Percentiles rank a stretch among this genome's conserved stretches.
phyloP scores from a whole-genome alignment of 2,797 vertebrate species.

The Lepilemur ruficaudatus region DNA sequence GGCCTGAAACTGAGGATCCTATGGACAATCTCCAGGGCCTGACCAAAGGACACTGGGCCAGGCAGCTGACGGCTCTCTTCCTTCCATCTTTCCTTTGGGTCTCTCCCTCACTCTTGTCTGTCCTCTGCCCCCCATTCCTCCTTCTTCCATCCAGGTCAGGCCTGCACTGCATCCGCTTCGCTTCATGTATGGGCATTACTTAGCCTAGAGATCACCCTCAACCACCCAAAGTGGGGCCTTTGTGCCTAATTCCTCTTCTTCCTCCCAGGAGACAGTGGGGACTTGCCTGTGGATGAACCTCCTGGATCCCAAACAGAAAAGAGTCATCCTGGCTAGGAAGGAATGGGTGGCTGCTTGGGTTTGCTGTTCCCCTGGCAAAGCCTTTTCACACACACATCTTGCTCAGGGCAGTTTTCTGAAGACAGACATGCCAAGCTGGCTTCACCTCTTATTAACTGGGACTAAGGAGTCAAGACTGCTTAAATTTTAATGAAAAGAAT shows the following conservation, averaged over 20 bases:
- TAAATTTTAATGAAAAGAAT: slow-evolving; percentile 56
- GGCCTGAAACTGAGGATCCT: neutral
- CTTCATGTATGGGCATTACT: neutral
- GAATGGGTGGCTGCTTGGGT: neutral
- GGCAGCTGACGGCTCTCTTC: neutral
- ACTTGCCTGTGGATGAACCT: neutral
- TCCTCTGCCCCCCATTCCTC: neutral
- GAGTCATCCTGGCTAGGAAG: neutral
- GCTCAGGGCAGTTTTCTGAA: neutral
- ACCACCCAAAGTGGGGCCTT: neutral
- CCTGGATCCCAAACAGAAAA: neutral
- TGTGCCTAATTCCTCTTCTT: neutral
- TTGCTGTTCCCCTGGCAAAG: neutral
- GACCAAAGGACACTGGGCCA: neutral
- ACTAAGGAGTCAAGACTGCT: neutral
- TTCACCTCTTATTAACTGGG: slow-evolving; percentile 19
- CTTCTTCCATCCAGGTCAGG: too few species aligned
- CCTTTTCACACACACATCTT: neutral
- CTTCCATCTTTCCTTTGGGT: neutral
- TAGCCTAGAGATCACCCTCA: neutral
- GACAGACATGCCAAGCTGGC: neutral
- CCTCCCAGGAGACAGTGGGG: neutral
- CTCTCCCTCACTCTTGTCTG: neutral
- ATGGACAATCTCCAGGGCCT: neutral
- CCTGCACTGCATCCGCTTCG: neutral